Conservation (phyloP, 2,888 invertebrate genomes). For the Phengaris alcon region DNA sequence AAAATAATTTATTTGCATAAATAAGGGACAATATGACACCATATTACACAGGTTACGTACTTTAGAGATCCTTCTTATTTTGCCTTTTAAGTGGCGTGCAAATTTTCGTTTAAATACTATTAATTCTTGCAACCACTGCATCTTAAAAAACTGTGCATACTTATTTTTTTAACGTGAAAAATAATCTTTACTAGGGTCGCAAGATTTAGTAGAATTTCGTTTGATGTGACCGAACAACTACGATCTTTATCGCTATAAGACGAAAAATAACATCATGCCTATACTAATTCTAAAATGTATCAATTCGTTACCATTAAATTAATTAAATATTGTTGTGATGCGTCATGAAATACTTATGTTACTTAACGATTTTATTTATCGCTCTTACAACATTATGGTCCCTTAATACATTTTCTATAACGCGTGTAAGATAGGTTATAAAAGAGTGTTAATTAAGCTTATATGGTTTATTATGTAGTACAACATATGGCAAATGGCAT, state of each 20-base stretch:
- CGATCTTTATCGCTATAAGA: constrained; percentile 72
- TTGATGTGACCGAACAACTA: constrained; percentile 52
- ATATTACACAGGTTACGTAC: too few species aligned
- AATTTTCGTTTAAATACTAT: too few species aligned
- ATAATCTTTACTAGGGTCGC: not conserved
- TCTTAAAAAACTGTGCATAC: too few species aligned
- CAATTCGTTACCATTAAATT: constrained; percentile 38
- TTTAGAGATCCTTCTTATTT: too few species aligned
- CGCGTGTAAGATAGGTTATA: not conserved
- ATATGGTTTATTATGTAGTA: not conserved
- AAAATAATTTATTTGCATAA: too few species aligned
- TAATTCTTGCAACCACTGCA: too few species aligned
- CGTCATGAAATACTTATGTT: constrained; percentile 5
- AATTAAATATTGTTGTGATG: constrained; percentile 32
- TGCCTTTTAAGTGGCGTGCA: too few species aligned
- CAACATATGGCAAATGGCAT: not conserved
- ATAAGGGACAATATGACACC: too few species aligned
- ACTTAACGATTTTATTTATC: not conserved
- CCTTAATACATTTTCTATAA: not conserved
- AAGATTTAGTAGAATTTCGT: constrained; percentile 32
- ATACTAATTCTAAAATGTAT: constrained; percentile 41
- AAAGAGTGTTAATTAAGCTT: not conserved
- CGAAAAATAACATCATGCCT: constrained; percentile 59
- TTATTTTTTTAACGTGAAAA: too few species aligned
- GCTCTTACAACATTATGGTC: not conserved